These are phyloP conservation scores for Cephalotes varians DNA, from an alignment of 2,888 invertebrate species.

Conservation along the genomic window DNA sequence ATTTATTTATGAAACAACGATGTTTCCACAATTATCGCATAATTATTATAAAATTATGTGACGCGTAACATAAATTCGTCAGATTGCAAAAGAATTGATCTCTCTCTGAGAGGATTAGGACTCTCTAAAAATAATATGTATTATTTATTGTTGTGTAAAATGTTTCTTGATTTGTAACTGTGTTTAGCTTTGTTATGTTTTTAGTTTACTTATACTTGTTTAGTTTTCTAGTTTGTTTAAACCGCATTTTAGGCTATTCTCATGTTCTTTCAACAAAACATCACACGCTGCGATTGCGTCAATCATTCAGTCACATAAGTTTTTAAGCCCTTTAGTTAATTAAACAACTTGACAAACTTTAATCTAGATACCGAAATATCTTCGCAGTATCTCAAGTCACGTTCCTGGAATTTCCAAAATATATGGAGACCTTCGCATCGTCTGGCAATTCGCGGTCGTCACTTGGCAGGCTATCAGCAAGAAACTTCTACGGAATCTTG, in stretches of 20 bases:
- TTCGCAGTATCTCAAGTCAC: background rate
- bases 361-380: constrained; percentile 11
- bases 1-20: background rate
- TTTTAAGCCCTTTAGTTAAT: background rate
- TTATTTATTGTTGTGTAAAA: background rate
- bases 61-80: background rate
- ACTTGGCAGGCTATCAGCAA: constrained; percentile 42
- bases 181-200: background rate
- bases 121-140: background rate
- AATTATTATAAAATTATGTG: constrained; percentile 9
- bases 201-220: background rate
- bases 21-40: background rate
- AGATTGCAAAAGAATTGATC: background rate
- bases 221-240: background rate
- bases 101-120: too few species aligned
- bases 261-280: background rate
- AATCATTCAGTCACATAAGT: background rate
- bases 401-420: constrained; percentile 42
- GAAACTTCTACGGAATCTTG: constrained; percentile 38
- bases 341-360: constrained; percentile 21
- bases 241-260: background rate
- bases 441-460: constrained; percentile 31
- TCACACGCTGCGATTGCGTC: background rate
- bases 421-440: constrained; percentile 7
- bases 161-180: background rate